Base-by-base conservation (phyloP, 1,140 invertebrate genomes). In the Dolichoris vasculosae region DNA sequence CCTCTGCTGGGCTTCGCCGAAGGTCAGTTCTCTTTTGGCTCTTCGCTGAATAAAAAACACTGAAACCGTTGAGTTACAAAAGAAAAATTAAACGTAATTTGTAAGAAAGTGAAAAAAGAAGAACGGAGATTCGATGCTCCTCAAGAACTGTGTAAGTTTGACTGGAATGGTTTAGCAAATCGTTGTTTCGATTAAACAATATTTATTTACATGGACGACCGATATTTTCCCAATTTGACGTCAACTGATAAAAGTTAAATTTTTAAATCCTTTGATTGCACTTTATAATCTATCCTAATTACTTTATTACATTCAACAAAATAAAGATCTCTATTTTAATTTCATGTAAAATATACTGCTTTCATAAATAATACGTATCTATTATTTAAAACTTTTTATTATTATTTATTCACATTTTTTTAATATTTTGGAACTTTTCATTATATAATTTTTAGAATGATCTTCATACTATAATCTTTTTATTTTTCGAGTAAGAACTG, bases 41-140 rank as follows among this genome's bases (percentile, higher is more conserved):
- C 85, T 90, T 88, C 89, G 87, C 88, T 84, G 89, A 92, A 91
- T 91, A 91, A 92, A 92, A 92, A 91, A 92, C 90, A 88, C 88
- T 92, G 90, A 93, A 93, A 93, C 91, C 91, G 92, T 87, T 90
- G 90, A 92, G 91, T 92, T 91, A 93, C 89, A 93, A 92, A 92
- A 92, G 91, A 90, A 92, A 89, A 88, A 91, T 89, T 89, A 90
- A 90, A 88, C 85, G 71, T 85, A 88, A 88, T 84, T 88, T 89
- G 87, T 86, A 32, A 75, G 79, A 59, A 67, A 55, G 32, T 0
- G 75, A 48, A n/a, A 38, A 75, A 63, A 59, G 30, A 32, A 64
- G 43, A 59, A 73, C 48, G 35, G 35, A 23, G 38, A n/a, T 26
- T 40, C 35, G 20, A 43, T 46, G 55, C 30, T n/a, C 35, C 26